Percentiles rank a stretch among this genome's conserved stretches.
Conservation (phyloP, 2,113 vertebrate species). For the Protobothrops mucrosquamatus region DNA sequence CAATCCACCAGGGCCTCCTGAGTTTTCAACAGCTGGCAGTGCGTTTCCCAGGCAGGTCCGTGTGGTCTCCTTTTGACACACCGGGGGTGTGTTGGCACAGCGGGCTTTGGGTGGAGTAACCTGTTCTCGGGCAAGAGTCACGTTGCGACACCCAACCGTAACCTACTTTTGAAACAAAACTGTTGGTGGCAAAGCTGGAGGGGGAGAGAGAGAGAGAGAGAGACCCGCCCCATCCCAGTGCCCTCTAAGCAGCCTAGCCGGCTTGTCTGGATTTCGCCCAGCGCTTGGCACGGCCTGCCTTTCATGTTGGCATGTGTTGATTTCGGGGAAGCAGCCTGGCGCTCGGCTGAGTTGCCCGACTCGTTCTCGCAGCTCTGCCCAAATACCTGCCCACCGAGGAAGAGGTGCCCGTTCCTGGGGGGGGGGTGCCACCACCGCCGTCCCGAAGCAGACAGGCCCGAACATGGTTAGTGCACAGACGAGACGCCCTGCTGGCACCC, state of each 20-base stretch:
- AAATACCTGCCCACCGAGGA: background rate
- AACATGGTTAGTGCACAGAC: background rate
- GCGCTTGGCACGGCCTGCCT: accelerated
- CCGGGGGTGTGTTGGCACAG: conserved; percentile 54
- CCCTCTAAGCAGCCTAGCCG: background rate
- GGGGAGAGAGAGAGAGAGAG: background rate
- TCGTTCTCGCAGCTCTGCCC: background rate
- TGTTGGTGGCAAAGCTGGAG: background rate
- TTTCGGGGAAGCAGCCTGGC: accelerated
- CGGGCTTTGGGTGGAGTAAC: conserved; percentile 63
- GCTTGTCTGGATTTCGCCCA: background rate
- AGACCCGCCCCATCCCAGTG: too few relatives aligned
- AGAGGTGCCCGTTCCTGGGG: too few relatives aligned
- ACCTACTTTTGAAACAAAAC: conserved; percentile 5
- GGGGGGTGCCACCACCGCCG: background rate
- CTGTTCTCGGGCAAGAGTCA: conserved; percentile 17
- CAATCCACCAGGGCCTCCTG: background rate
- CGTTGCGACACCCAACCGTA: conserved; percentile 51
- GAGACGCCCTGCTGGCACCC: background rate
- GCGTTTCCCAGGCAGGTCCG: conserved; percentile 8
- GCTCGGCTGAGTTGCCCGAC: accelerated
- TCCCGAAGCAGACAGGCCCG: background rate
- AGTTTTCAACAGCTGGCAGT: background rate
- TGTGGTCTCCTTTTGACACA: conserved; percentile 41
- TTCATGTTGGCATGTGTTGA: accelerated